Conservation (phyloP, 2,888 invertebrate species). For the Brenthis ino region DNA sequence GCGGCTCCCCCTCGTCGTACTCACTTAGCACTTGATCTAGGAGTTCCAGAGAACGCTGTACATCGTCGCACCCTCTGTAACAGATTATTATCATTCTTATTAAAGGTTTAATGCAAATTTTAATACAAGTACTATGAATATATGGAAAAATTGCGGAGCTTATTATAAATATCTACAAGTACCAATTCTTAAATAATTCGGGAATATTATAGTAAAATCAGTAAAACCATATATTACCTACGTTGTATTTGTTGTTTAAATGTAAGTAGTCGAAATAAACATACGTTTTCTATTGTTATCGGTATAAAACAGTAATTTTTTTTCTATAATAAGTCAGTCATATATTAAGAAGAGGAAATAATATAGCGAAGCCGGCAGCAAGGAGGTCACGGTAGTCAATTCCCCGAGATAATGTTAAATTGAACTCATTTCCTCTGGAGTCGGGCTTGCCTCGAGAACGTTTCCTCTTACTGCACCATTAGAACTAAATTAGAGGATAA, state of each 20-base stretch:
- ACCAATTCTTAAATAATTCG: too few species aligned
- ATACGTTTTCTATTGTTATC: neutral
- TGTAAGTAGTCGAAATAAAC: neutral
- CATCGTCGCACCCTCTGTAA: constrained; percentile 90
- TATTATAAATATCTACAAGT: too few species aligned
- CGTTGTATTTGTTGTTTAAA: too few species aligned
- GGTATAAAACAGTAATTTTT: neutral
- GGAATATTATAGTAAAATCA: too few species aligned
- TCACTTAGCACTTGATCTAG: constrained; percentile 94
- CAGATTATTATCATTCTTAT: too few species aligned
- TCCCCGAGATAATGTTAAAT: constrained; percentile 72
- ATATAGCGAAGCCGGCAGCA: constrained; percentile 46
- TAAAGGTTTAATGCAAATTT: too few species aligned
- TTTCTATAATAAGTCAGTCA: neutral
- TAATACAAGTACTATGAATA: too few species aligned
- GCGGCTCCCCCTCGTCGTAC: constrained; percentile 90
- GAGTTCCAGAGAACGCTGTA: constrained; percentile 93
- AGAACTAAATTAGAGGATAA: constrained; percentile 59
- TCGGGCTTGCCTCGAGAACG: constrained; percentile 49
- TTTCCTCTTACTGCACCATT: constrained; percentile 60
- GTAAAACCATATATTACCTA: too few species aligned
- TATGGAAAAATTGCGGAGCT: too few species aligned
- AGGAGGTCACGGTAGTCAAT: constrained; percentile 58
- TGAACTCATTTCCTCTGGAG: constrained; percentile 71
- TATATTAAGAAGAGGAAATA: constrained; percentile 30